phyloP scores from a whole-genome alignment of 1,140 invertebrate genomes.

The Drosophila micromelanica region DNA sequence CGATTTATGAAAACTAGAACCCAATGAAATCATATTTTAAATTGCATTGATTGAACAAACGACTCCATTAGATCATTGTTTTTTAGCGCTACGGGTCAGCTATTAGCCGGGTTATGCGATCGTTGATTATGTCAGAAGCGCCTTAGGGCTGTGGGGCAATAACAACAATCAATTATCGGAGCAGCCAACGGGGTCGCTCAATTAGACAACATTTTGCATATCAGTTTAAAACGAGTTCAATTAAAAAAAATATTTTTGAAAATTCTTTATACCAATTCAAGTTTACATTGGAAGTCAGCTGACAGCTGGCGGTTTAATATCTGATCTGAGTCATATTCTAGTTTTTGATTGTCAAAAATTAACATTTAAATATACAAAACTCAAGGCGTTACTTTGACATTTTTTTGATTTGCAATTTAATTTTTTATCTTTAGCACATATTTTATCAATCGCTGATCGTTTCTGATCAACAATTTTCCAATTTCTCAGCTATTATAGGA shows the following conservation, averaged over 20 bases:
- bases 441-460: too few species aligned
- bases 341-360: constrained; percentile 1
- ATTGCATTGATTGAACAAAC: constrained; percentile 68
- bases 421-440: too few species aligned
- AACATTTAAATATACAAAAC: not conserved
- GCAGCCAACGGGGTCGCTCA: constrained; percentile 19
- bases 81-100: not conserved
- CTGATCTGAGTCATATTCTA: not conserved
- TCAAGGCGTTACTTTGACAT: not conserved
- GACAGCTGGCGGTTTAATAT: not conserved
- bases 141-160: constrained; percentile 1
- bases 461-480: too few species aligned
- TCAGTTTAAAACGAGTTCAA: constrained; percentile 69
- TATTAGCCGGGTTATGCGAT: constrained; percentile 13
- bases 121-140: constrained; percentile 61
- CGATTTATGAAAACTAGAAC: constrained; percentile 40
- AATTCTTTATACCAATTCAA: constrained; percentile 16
- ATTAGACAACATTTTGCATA: constrained; percentile 63
- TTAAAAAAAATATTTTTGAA: constrained; percentile 56
- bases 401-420: not conserved
- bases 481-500: too few species aligned
- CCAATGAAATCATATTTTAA: constrained; percentile 70
- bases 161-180: constrained; percentile 11
- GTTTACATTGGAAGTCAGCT: constrained; percentile 2
- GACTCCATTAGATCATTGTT: constrained; percentile 61